phyloP scores from a whole-genome alignment of 2,888 invertebrate genomes.

The Thera obeliscata region DNA sequence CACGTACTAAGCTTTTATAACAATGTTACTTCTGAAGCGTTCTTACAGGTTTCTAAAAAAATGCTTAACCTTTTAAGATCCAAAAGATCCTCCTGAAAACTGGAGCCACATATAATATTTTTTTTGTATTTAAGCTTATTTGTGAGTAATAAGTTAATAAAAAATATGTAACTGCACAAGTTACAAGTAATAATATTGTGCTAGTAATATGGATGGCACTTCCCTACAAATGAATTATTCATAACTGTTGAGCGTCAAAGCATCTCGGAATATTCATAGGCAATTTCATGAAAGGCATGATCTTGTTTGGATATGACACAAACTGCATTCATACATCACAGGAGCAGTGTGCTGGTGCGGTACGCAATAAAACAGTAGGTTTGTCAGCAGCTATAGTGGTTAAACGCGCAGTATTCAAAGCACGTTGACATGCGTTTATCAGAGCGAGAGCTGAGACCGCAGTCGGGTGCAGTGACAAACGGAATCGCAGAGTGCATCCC shows the following conservation, averaged over 20 bases:
- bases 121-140: too few relatives aligned
- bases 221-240: slow-evolving; percentile 25
- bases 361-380: slow-evolving; percentile 36
- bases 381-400: slow-evolving; percentile 59
- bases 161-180: background rate
- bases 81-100: too few relatives aligned
- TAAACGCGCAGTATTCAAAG: slow-evolving; percentile 72
- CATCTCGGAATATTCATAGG: slow-evolving; percentile 35
- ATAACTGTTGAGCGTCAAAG: slow-evolving; percentile 26
- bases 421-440: slow-evolving; percentile 81
- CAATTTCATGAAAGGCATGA: slow-evolving; percentile 30
- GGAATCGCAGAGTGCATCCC: slow-evolving; percentile 82
- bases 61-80: too few relatives aligned
- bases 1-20: too few relatives aligned
- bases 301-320: slow-evolving; percentile 34
- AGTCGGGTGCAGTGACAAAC: slow-evolving; percentile 78
- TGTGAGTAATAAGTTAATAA: background rate
- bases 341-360: slow-evolving; percentile 21
- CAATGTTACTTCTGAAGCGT: too few relatives aligned
- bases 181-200: slow-evolving; percentile 9
- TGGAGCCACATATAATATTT: too few relatives aligned
- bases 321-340: slow-evolving; percentile 39
- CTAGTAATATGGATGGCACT: slow-evolving; percentile 5
- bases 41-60: too few relatives aligned
- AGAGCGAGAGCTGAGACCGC: slow-evolving; percentile 75